A percentile compares a stretch with the other conserved stretches of the same genome.
Conservation (phyloP, 1,140 invertebrate genomes). For the Caerostris darwini region DNA sequence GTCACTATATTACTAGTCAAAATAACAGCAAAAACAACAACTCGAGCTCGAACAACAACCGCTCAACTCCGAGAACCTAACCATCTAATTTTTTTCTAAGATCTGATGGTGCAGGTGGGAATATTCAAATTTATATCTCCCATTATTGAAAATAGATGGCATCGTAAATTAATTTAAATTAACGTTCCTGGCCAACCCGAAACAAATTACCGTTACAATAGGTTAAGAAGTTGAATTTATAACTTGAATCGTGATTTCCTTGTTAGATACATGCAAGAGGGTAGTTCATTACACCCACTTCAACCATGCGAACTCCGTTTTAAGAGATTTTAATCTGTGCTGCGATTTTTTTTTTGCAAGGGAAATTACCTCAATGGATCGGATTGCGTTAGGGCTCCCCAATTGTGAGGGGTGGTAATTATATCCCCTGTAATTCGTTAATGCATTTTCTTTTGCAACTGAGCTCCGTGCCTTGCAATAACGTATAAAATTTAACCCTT, state of each 20-base stretch:
- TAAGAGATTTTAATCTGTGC: not conserved
- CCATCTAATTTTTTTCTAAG: too few relatives aligned
- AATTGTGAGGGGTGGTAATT: not conserved
- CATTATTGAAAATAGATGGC: too few relatives aligned
- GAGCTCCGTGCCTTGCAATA: not conserved
- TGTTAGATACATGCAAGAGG: not conserved
- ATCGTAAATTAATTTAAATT: too few relatives aligned
- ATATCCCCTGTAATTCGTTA: slow-evolving; percentile 4
- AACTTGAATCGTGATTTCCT: not conserved
- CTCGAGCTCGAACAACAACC: too few relatives aligned
- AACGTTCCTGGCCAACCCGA: too few relatives aligned
- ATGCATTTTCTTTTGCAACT: slow-evolving; percentile 19
- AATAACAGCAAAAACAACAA: too few relatives aligned
- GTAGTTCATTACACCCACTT: not conserved
- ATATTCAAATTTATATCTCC: too few relatives aligned
- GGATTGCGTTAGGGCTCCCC: not conserved
- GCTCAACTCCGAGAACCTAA: too few relatives aligned
- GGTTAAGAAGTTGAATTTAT: too few relatives aligned
- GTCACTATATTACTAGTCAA: too few relatives aligned
- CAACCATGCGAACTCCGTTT: not conserved
- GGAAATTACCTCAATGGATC: not conserved
- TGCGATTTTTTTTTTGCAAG: slow-evolving; percentile 15
- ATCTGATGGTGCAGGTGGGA: too few relatives aligned
- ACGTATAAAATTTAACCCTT: slow-evolving; percentile 19
- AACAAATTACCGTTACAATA: too few relatives aligned